Evolutionary conservation across 2,113 vertebrate species (phyloP).

Genomic region (Fulmarus glacialis): DNA sequence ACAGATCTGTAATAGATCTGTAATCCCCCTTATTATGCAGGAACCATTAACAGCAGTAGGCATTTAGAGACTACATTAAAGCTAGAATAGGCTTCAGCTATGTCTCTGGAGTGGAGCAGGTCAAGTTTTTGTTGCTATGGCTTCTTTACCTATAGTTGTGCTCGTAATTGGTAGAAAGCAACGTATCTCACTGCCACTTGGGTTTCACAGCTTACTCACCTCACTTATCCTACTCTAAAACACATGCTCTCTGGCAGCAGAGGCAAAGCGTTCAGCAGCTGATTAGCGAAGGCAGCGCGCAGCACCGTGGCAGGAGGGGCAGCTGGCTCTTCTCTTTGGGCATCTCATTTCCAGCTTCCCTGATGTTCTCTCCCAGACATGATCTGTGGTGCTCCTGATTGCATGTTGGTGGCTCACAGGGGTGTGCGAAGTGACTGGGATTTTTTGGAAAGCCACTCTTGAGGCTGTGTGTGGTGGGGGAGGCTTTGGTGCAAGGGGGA

Average conservation of each 20-base stretch:
- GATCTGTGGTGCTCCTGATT: not conserved
- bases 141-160: not conserved
- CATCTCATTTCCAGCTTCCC: not conserved
- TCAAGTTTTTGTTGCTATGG: conserved; percentile 48
- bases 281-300: rapidly evolving
- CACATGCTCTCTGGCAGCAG: not conserved
- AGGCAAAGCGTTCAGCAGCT: not conserved
- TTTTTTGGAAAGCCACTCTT: not conserved
- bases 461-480: not conserved
- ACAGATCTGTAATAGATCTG: conserved; percentile 34
- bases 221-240: not conserved
- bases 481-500: not conserved
- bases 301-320: not conserved
- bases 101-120: not conserved
- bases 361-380: not conserved
- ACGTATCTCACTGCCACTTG: not conserved
- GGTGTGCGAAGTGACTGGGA: not conserved
- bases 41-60: conserved; percentile 29
- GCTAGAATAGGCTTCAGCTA: conserved; percentile 2
- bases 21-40: conserved; percentile 28
- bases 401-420: rapidly evolving
- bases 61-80: conserved; percentile 29
- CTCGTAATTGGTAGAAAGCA: not conserved
- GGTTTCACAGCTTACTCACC: not conserved
- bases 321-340: not conserved